Conservation (phyloP, 2,113 vertebrate genomes). For the Apaloderma vittatum region DNA sequence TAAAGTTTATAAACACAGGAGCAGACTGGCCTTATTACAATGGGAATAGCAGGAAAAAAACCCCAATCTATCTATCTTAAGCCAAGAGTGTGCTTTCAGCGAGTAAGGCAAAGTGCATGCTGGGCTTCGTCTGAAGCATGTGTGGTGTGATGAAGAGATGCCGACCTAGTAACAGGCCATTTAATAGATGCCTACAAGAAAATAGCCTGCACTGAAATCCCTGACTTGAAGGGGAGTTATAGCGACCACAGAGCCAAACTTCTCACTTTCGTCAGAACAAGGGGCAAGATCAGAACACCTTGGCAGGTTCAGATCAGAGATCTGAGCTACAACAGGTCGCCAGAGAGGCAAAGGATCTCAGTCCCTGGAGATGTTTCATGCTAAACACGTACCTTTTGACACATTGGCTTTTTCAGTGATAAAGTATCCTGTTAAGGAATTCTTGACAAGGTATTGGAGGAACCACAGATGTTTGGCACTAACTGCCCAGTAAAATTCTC, state of each 20-base stretch:
- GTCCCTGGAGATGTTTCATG: not conserved
- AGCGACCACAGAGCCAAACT: not conserved
- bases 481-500: not conserved
- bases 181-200: not conserved
- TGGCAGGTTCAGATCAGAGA: not conserved
- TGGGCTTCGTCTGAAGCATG: not conserved
- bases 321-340: not conserved
- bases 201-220: not conserved
- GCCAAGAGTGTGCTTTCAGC: not conserved
- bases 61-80: not conserved
- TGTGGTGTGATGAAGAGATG: not conserved
- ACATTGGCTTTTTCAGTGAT: not conserved
- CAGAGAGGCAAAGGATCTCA: not conserved
- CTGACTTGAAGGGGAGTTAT: not conserved
- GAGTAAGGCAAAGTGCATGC: not conserved
- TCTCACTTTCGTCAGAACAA: not conserved
- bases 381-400: rapidly evolving
- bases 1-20: slow-evolving; percentile 18
- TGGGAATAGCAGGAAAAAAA: not conserved
- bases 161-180: not conserved
- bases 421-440: not conserved
- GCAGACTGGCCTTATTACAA: not conserved
- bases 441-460: not conserved
- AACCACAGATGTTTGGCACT: not conserved
- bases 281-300: not conserved